Evolutionary conservation across 2,888 invertebrate genomes (phyloP).

Genomic region (Agelastica alni): DNA sequence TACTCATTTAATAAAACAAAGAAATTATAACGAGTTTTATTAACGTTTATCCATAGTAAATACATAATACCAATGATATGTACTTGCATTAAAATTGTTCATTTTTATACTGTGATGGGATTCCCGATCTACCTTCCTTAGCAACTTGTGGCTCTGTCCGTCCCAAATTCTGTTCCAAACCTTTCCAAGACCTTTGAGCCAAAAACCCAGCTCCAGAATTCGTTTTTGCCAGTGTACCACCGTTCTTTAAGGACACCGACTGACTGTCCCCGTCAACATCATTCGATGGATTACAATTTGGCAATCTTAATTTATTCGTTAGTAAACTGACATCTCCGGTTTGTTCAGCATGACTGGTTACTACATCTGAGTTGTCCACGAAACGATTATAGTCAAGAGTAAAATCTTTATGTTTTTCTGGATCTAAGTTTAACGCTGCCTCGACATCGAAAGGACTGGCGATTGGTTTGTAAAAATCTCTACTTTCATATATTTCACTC

Average conservation of each 20-base stretch:
- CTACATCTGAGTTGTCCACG: constrained; percentile 49
- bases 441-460: constrained; percentile 93
- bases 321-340: constrained; percentile 72
- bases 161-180: constrained; percentile 81
- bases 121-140: constrained; percentile 74
- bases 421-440: constrained; percentile 70
- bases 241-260: constrained; percentile 52
- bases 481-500: constrained; percentile 79
- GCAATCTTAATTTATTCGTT: constrained; percentile 65
- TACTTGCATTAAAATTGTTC: constrained; percentile 52
- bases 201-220: constrained; percentile 69
- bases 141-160: constrained; percentile 70
- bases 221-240: constrained; percentile 58
- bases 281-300: constrained; percentile 36
- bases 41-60: too few species aligned
- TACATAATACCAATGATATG: too few species aligned
- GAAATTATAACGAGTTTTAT: too few species aligned
- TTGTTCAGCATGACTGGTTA: constrained; percentile 18
- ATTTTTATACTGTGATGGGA: constrained; percentile 71
- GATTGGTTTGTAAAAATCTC: constrained; percentile 88
- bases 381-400: constrained; percentile 74
- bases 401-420: constrained; percentile 47
- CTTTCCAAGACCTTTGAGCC: constrained; percentile 77
- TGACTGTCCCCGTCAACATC: constrained; percentile 21
- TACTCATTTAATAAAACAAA: too few species aligned